A percentile compares a stretch with the other conserved stretches of the same genome.
Conservation (phyloP, 2,888 invertebrate species). For the Perizoma affinitatum region DNA sequence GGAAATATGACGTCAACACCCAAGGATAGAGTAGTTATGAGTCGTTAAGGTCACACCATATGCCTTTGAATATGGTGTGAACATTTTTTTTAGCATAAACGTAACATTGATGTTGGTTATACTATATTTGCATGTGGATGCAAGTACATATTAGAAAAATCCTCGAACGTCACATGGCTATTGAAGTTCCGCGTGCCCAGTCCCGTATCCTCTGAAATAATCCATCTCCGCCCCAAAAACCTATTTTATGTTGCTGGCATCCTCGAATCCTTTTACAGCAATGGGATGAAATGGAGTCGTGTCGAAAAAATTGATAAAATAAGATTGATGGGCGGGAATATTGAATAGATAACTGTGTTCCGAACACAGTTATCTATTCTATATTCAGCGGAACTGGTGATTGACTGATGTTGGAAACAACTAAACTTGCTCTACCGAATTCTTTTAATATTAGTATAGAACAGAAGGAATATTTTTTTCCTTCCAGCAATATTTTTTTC, state of each 20-base stretch:
- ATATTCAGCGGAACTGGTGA: slow-evolving; percentile 38
- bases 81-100: no score
- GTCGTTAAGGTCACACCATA: slow-evolving; percentile 16
- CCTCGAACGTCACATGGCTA: slow-evolving; percentile 23
- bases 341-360: no score
- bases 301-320: slow-evolving; percentile 58
- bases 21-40: slow-evolving; percentile 18
- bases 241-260: slow-evolving; percentile 50
- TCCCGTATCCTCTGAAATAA: slow-evolving; percentile 41
- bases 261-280: slow-evolving; percentile 52
- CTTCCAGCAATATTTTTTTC: no score
- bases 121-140: slow-evolving; percentile 8
- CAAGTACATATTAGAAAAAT: slow-evolving; percentile 12
- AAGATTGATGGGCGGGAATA: slow-evolving; percentile 57
- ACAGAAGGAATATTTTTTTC: no score
- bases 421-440: no score
- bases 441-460: no score
- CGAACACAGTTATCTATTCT: slow-evolving; percentile 41
- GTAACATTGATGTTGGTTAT: slow-evolving; percentile 1
- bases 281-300: slow-evolving; percentile 48
- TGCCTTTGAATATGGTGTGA: slow-evolving; percentile 3
- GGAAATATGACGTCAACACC: slow-evolving; percentile 30
- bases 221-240: slow-evolving; percentile 46
- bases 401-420: no score
- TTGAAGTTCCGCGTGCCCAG: slow-evolving; percentile 36